These are phyloP conservation scores for Tenrec ecaudatus DNA, from an alignment of 2,113 vertebrate genomes.

Conservation along the genomic window DNA sequence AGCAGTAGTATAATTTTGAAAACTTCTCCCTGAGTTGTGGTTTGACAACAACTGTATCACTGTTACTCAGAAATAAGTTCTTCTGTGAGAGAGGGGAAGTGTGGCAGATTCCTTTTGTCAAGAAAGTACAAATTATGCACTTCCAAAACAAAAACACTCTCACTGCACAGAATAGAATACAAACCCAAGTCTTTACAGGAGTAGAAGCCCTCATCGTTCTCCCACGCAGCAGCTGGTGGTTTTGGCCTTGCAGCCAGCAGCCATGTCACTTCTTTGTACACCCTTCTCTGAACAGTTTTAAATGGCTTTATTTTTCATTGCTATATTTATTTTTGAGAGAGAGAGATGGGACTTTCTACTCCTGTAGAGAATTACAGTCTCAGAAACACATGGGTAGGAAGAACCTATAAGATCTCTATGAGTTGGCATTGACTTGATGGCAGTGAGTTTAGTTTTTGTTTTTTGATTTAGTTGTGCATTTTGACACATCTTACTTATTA, in stretches of 20 bases:
- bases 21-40: background rate
- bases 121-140: background rate
- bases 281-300: background rate
- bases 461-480: no score
- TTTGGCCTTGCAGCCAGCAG: no score
- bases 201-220: no score
- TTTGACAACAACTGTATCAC: background rate
- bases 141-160: conserved; percentile 29
- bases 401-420: no score
- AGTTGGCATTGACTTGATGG: no score
- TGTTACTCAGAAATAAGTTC: conserved; percentile 48
- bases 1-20: background rate
- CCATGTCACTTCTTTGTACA: background rate
- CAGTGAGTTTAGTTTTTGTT: no score
- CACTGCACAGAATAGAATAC: background rate
- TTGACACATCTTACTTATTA: no score
- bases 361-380: no score
- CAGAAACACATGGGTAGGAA: no score
- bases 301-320: background rate
- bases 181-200: no score
- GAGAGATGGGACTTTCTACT: no score
- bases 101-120: background rate
- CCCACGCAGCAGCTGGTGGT: no score
- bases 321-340: conserved; percentile 20
- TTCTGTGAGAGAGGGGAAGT: conserved; percentile 3